Base-by-base conservation (phyloP, 2,113 vertebrate genomes). In the Mustela nigripes region DNA sequence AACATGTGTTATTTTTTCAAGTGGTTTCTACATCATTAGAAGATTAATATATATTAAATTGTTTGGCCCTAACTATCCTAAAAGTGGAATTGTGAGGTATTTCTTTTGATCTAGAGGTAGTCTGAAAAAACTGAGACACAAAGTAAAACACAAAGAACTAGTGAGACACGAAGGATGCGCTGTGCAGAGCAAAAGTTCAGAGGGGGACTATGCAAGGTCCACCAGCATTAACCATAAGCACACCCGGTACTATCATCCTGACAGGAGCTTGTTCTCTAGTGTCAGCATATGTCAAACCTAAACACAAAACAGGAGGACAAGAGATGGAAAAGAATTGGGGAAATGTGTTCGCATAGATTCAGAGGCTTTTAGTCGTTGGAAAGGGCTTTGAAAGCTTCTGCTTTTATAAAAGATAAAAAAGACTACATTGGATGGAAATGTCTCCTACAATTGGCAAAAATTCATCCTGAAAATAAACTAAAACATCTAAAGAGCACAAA, bases 41-140 rank as follows among this genome's bases (percentile, higher is more conserved):
- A 93, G 36, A 93, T 76, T 87, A 21, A 87, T 78, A 56, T 56
- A 87, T 53, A 33, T 74, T 84, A 86, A 48, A 36, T 79, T 90
- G 6, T 71, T 90, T 84, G 45, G 42, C 58, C 9, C 33, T 89
- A 42, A 94, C 39, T 62, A 60, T 28, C 50, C 18, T 36, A 0
- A 93, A 36, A 53, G 22, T 65, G 33, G 19, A 73, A 63, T 12
- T 36, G 2, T 12, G 79, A 31, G 19, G 69, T n/a, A 80, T 74
- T 91, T 95, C 53, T 87, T 87, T 79, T 31, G 74, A 73, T 9
- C 1, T 73, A 12, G 21, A 65, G 21, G 31, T 31, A 18, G 11
- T n/a, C 10, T 84, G 71, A 65, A 85, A 95, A 92, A 16, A 15
- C 28, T 21, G 42, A 87, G 45, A 82, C 58, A 26, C 12, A 7